Base-by-base conservation (phyloP, 2,113 vertebrate species). In the Cololabis saira region DNA sequence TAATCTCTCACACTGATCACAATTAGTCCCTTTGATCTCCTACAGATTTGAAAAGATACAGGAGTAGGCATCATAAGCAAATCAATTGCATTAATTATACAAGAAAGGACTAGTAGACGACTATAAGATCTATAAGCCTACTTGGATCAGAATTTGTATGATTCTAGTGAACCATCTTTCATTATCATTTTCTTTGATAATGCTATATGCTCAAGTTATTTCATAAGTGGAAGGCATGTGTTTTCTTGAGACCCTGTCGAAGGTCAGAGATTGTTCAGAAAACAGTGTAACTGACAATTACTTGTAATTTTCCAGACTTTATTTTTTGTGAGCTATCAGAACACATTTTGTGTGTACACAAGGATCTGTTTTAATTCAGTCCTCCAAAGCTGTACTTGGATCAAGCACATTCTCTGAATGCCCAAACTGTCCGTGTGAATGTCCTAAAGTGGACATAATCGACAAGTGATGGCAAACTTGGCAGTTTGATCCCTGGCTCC, bases 1-100 rank as follows among this genome's bases (percentile, higher is more conserved):
- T 91, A 89, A 93, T 90, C 89, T 90, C 88, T 82, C 88, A 90
- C 89, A 91, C 89, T 71, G 83, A 90, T 90, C 88, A 90, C 92
- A 90, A 88, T 91, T 91, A 92, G 84, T 83, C 64, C 47, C 60
- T 89, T 59, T 89, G 87, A 91, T 91, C 82, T 86, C 61, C 44
- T 64, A 78, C 71, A 71, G 80, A 67, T 59, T 67, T 71, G 60
- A 78, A 63, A 60, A 67, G 71, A 83, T 75, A 74, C 58, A 53
- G 40, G 33, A 30, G 73, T 61, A 85, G 75, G 74, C 80, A 83
- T 87, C 76, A 84, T 74, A 89, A 87, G 74, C 77, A 82, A 90
- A 91, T 92, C 90, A 75, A 90, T 91, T 74, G 53, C 81, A 82
- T 90, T 78, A 83, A 91, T 91, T 92, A 90, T 86, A 75, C 82